A percentile compares a stretch with the other conserved stretches of the same genome.
These are phyloP conservation scores for Protonemura montana DNA, from an alignment of 2,888 invertebrate species.

Conservation along the genomic window DNA sequence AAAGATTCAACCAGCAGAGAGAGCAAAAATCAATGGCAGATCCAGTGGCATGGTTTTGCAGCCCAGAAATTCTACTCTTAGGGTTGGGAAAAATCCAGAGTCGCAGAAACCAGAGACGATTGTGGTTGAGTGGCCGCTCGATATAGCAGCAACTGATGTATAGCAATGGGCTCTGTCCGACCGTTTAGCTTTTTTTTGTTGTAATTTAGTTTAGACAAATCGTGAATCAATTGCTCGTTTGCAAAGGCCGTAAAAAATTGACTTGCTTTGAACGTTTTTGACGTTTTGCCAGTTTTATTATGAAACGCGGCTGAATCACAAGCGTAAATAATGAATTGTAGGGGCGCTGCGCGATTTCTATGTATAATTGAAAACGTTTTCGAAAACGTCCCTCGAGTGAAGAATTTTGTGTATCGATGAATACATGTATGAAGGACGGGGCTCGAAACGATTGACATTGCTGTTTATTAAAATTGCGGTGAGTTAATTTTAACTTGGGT, in stretches of 20 bases:
- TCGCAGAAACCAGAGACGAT: not conserved
- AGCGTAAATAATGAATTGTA: too few species aligned
- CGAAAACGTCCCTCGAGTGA: not conserved
- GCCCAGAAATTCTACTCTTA: not conserved
- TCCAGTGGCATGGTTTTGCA: not conserved
- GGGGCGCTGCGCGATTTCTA: not conserved
- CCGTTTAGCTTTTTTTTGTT: too few species aligned
- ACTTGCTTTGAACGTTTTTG: not conserved
- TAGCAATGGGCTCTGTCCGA: too few species aligned
- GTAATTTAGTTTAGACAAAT: not conserved
- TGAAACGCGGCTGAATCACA: too few species aligned
- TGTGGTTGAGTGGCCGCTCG: not conserved
- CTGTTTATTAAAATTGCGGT: too few species aligned
- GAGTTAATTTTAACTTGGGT: too few species aligned
- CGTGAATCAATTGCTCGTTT: not conserved
- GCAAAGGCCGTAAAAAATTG: not conserved
- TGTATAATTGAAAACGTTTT: not conserved
- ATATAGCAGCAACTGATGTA: too few species aligned
- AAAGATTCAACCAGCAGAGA: not conserved
- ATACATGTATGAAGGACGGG: too few species aligned
- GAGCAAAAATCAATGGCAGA: not conserved
- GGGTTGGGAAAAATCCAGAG: not conserved
- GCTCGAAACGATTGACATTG: too few species aligned
- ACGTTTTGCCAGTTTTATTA: not conserved
- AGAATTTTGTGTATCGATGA: too few species aligned